These are phyloP conservation scores for Rhamnusium bicolor DNA, from an alignment of 2,888 invertebrate genomes.

Conservation along the genomic window DNA sequence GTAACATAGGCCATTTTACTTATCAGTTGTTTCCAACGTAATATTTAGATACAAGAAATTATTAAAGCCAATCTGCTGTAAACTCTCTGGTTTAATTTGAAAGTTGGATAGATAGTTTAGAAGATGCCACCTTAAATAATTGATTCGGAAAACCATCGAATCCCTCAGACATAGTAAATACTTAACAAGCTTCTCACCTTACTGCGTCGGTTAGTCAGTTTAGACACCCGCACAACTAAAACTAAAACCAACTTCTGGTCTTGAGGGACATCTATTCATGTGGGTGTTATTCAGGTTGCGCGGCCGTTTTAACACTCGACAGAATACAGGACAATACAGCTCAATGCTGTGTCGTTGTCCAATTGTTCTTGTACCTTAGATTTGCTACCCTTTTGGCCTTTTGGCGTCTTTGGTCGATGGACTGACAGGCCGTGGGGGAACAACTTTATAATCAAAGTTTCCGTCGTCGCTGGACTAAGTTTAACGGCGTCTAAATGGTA, in stretches of 20 bases:
- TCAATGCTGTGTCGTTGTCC: conserved; percentile 8
- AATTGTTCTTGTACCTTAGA: conserved; percentile 7
- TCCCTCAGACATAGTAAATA: not conserved
- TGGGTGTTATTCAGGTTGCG: conserved; percentile 27
- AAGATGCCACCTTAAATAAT: conserved; percentile 16
- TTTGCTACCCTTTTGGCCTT: not conserved
- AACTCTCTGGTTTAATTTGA: too few relatives aligned
- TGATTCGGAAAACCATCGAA: not conserved
- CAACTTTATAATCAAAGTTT: conserved; percentile 28
- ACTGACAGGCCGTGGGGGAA: conserved; percentile 15
- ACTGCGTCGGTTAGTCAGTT: not conserved
- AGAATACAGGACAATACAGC: not conserved
- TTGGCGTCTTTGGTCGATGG: not conserved
- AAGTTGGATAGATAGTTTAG: too few relatives aligned
- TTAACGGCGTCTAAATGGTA: conserved; percentile 4
- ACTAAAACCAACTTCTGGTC: conserved; percentile 27
- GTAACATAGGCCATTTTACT: too few relatives aligned
- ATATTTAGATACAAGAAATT: too few relatives aligned
- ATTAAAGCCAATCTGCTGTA: too few relatives aligned
- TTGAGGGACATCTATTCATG: conserved; percentile 26
- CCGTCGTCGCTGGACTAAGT: conserved; percentile 12
- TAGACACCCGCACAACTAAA: not conserved
- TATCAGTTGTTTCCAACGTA: too few relatives aligned
- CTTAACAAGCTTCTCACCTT: conserved; percentile 11
- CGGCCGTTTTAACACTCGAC: not conserved